A percentile compares a stretch with the other conserved stretches of the same genome.
Conservation (phyloP, 2,113 vertebrate species). For the Oncorhynchus masou region DNA sequence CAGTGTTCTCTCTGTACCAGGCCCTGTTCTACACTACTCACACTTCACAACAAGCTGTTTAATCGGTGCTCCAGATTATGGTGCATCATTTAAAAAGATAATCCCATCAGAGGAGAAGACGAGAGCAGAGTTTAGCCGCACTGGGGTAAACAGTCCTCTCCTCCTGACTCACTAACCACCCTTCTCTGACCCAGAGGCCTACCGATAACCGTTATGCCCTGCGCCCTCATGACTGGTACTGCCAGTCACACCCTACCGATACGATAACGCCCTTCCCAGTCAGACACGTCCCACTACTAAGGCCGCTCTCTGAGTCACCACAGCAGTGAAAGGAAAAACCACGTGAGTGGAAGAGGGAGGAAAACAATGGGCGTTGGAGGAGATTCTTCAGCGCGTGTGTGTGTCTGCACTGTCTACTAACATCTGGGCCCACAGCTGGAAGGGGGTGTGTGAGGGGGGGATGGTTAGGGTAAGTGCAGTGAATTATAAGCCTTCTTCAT, state of each 20-base stretch:
- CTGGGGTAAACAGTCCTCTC: constrained; percentile 26
- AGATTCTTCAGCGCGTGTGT: neutral
- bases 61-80: constrained; percentile 43
- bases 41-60: constrained; percentile 40
- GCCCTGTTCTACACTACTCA: constrained; percentile 8
- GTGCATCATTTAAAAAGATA: constrained; percentile 59
- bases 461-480: neutral
- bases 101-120: constrained; percentile 49
- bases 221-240: neutral
- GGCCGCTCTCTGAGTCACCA: neutral
- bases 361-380: neutral
- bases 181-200: neutral
- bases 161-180: neutral
- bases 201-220: neutral
- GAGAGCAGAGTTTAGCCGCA: constrained; percentile 33
- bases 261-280: neutral
- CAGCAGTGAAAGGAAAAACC: neutral
- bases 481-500: neutral
- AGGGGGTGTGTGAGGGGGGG: neutral
- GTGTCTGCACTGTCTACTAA: neutral
- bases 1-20: too few relatives aligned
- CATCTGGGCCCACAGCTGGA: constrained; percentile 13
- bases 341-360: neutral
- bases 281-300: neutral
- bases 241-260: neutral